Base-by-base conservation (phyloP, 2,797 vertebrate genomes). In the Rachycentron canadum region DNA sequence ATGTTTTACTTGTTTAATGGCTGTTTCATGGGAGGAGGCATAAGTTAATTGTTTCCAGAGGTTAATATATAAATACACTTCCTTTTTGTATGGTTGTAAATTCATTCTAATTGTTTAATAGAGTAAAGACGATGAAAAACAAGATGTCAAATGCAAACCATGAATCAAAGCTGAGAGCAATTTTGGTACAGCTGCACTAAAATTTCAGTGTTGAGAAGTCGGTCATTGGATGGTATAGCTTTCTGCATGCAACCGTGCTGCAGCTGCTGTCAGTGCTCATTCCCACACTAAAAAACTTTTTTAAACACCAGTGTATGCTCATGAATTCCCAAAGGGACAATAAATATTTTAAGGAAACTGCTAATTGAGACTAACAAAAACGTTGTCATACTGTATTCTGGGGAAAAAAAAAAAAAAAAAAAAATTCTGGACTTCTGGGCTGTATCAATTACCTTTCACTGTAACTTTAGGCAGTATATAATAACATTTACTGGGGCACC, bases 11-110 rank as follows among this genome's bases (percentile, higher is more conserved):
- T 76, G 65, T 83, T 85, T 75, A 82, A 78, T 66, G 65, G 74
- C 61, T 86, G 84, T 82, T 87, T 83, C 58, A 82, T 84, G 81
- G 75, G 43, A 67, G 78, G 66, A 50, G 83, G 86, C 66, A 79
- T 81, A 86, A 59, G 62, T 86, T 78, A 53, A 86, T 83, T 87
- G 72, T 90, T 90, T 90, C 50, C 85, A 93, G 87, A 93, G 74
- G 73, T 90, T 94, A 92, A 94, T 94, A 93, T 94, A 94, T 94
- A 73, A 81, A 83, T 77, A 81, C 10, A 64, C 45, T 86, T 19
- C 21, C 34, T 72, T 88, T 91, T 92, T 92, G 74, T 91, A 84
- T 84, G 34, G 85, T 86, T 90, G 76, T 91, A 80, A 81, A 85
- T 81, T 67, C 49, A 83, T 78, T 50, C 45, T 81, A 81, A 76